Base-by-base conservation (phyloP, 2,797 vertebrate species). In the Malacoraja senta region DNA sequence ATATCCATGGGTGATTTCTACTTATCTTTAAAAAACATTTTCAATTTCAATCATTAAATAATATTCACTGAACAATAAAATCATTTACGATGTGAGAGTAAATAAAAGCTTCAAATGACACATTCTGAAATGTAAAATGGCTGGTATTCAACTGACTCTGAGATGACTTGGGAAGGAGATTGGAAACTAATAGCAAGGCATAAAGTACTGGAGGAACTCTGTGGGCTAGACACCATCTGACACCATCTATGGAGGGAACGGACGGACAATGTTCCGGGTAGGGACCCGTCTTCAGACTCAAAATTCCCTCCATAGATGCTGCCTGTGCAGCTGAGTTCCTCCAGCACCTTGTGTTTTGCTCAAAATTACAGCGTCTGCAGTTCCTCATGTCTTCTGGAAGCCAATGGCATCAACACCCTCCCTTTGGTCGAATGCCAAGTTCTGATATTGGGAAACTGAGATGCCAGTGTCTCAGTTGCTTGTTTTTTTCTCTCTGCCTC, bases 41-140 rank as follows among this genome's bases (percentile, higher is more conserved):
- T 12, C 63, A 90, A 90, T 32, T 71, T 90, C 13, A 71, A 63
- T 68, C 6, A 9, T 91, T 91, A 91, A 71, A 71, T 91, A 35
- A 74, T 72, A 72, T 38, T 91, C 15, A 91, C 35, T 74, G 35
- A 68, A 29, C 68, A 72, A 74, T 44, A 21, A 91, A 72, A 74
- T 74, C 2, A 91, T 91, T 74, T 74, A 10, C 38, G 53, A 29
- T 12, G 53, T 74, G 21, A 26, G 90, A 91, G 26, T 74, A 24
- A 44, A 53, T 8, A 74, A 74, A 74, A 19, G 68, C 58, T 91
- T 91, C 68, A 91, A 71, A 72, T 91, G 68, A 19, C 53, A 29
- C 13, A 26, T 91, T 74, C 68, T 53, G 90, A 91, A 91, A 53
- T 8, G 90, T 74, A 91, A 44, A 91, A 84, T 84, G 53, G 21